Evolutionary conservation across 2,113 vertebrate genomes (phyloP), one percentile per base, ranked within the genome.

Genomic region (Vanacampus margaritifer): DNA sequence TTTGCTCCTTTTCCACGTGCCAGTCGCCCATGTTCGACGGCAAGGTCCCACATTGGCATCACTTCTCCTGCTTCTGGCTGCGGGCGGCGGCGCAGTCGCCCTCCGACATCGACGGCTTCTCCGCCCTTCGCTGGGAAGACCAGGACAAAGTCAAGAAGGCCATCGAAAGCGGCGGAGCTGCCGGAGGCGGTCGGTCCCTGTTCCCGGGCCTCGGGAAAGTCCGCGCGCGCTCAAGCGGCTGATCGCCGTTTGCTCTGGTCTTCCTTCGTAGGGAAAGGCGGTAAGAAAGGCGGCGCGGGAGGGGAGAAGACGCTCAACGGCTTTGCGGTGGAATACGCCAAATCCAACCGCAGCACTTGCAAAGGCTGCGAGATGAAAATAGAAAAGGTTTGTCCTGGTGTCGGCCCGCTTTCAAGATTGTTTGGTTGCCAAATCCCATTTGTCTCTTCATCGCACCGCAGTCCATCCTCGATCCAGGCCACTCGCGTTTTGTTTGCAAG

Each of bases 21-120:
- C 78, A 99, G 97, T 99, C 97, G 0, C 97, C 96, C 64, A 98
- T 96, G 95, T 98, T 98, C 32, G 97, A 99, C 64, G 97, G 97
- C 5, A 99, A 98, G 80, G 94, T 98, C 46, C 97, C 97, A 0
- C 96, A 98, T 81, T 98, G 97, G 97, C 94, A 99, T 84, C 97
- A 99, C 83, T 98, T 96, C 79, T 91, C 95, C 65, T 99, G 97
- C 81, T 99, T 99, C 91, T 99, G 96, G 96, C 96, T 93, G 84
- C 82, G 93, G 1, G 93, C 94, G 7, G 89, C 94, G 1, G 90
- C 92, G 0, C 86, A 95, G 78, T 93, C 92, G 32, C 75, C 88
- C 0, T 64, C 79, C 0, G 95, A 99, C 63, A 92, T 99, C 0
- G 91, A 93, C 0, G 97, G 97, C 1, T 98, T 94, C 63, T 90